Evolutionary conservation across 2,113 vertebrate genomes (phyloP).

Genomic region (Emydura subglobosa): DNA sequence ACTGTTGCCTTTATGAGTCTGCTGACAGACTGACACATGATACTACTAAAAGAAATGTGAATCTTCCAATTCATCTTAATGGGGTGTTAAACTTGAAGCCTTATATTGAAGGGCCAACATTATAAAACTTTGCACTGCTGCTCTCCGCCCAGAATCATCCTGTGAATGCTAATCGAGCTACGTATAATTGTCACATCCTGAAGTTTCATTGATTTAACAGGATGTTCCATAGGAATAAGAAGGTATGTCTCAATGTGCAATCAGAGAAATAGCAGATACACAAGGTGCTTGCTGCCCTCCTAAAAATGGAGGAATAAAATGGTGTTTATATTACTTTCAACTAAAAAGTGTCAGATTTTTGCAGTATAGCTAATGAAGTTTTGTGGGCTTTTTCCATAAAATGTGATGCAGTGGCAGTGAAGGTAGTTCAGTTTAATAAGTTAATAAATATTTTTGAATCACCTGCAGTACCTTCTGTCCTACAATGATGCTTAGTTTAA

Average conservation of each 20-base stretch:
- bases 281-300: neutral
- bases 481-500: neutral
- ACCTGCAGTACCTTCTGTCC: neutral
- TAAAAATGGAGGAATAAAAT: neutral
- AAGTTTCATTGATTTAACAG: slow-evolving; percentile 46
- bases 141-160: slow-evolving; percentile 57
- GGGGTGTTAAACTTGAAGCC: slow-evolving; percentile 62
- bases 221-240: slow-evolving; percentile 34
- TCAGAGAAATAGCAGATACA: accelerated
- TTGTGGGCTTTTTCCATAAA: neutral
- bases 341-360: neutral
- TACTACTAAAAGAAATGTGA: neutral
- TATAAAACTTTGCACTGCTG: slow-evolving; percentile 44
- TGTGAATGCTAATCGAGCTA: slow-evolving; percentile 29
- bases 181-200: neutral
- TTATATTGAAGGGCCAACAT: slow-evolving; percentile 38
- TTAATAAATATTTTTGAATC: slow-evolving; percentile 3
- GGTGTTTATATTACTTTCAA: neutral
- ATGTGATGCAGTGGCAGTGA: neutral
- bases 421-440: neutral
- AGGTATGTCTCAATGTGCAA: neutral
- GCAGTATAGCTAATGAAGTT: accelerated
- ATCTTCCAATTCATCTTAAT: slow-evolving; percentile 56
- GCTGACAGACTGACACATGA: slow-evolving; percentile 61
- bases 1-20: slow-evolving; percentile 48